These are phyloP conservation scores for Artibeus lituratus DNA, from an alignment of 2,797 vertebrate species.

Conservation along the genomic window DNA sequence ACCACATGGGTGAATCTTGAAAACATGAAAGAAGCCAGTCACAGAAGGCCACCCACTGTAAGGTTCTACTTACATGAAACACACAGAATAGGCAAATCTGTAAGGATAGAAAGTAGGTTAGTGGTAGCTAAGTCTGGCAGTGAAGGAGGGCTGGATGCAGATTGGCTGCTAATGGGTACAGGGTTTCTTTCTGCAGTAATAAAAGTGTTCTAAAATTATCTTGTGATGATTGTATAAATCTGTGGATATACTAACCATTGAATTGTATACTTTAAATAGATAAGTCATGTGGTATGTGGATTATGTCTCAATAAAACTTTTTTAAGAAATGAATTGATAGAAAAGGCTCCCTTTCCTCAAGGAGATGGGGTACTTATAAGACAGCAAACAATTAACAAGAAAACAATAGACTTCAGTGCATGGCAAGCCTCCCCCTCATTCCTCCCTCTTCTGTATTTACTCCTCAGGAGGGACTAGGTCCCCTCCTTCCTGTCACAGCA, in stretches of 20 bases:
- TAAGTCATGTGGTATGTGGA: not conserved
- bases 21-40: not conserved
- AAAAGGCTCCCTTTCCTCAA: not conserved
- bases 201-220: constrained; percentile 22
- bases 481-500: not conserved
- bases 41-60: not conserved
- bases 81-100: not conserved
- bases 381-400: not conserved
- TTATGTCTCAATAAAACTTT: not conserved
- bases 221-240: not conserved
- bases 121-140: not conserved
- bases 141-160: not conserved
- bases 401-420: not conserved
- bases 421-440: not conserved
- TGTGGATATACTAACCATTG: not conserved
- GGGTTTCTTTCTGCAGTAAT: not conserved
- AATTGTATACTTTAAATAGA: not conserved
- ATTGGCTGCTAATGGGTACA: not conserved
- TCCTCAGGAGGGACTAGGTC: not conserved
- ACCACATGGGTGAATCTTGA: not conserved
- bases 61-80: not conserved
- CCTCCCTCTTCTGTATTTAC: not conserved
- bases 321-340: not conserved
- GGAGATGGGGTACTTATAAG: not conserved
- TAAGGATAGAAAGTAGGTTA: not conserved